Evolutionary conservation across 2,888 invertebrate genomes (phyloP), one percentile per base, ranked within the genome.

Genomic region (Sminthurinus aureus): DNA sequence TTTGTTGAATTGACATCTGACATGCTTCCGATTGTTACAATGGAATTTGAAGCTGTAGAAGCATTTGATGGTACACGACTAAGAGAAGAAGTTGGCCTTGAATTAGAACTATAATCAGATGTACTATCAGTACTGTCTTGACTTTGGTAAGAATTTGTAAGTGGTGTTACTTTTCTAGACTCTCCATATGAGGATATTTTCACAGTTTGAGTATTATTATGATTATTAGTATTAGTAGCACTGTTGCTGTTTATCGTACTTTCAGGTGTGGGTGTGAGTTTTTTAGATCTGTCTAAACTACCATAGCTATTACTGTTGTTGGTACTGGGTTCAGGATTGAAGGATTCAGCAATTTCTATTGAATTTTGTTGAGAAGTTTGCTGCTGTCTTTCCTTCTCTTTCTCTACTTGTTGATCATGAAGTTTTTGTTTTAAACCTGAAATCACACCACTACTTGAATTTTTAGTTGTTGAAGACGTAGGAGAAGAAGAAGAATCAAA

Each of bases 371-470:
- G 26, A 24, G 71, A 24, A 11, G 69, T 3, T 12, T 18, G 52
- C 9, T 9, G 4, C 8, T n/a, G 20, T 13, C 38, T 9, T 20
- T 81, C n/a, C 22, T 84, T 84, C 26, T 85, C 86, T 20, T 85
- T 85, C 81, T 87, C 87, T 11, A 22, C 22, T 24, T 77, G 77
- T 58, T 77, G 77, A 12, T 77, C 58, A 50, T 88, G 85, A 66
- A 88, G 79, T 75, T 84, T 85, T 69, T 86, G 86, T 74, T 87
- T 87, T 87, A 88, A 88, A 0, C 85, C 74, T 0, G 88, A 87
- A 24, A 88, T 84, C 0, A 88, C 86, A 64, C 83, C 86, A 18
- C 58, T 11, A 58, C 58, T 24, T 15, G 75, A 75, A 9, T 38
- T 52, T 22, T 18, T 50, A 9, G 18, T 51, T 22, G 6, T 38